Conservation (phyloP, 1,140 invertebrate species). For the Drosophila bipectinata region DNA sequence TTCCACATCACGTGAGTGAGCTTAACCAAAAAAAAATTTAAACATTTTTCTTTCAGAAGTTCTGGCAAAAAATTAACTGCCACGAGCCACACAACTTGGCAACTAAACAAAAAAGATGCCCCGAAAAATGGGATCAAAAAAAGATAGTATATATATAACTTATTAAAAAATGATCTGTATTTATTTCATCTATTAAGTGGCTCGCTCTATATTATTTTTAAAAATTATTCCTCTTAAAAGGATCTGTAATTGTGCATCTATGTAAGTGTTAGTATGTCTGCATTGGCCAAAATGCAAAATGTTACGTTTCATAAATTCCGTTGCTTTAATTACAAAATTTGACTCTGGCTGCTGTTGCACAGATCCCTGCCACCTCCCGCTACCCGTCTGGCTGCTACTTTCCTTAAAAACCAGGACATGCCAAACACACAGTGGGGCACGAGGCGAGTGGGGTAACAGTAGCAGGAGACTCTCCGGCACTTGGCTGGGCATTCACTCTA, state of each 20-base stretch:
- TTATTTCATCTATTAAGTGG: too few species aligned
- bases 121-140: too few species aligned
- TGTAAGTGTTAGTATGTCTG: neutral
- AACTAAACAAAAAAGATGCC: too few species aligned
- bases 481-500: conserved; percentile 72
- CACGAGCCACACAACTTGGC: conserved; percentile 29
- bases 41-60: conserved; percentile 41
- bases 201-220: too few species aligned
- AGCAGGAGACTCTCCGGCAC: conserved; percentile 27
- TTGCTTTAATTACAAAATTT: conserved; percentile 79
- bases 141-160: too few species aligned
- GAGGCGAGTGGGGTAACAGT: neutral
- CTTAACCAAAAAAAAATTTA: conserved; percentile 30
- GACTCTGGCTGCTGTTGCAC: conserved; percentile 53
- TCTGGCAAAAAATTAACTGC: conserved; percentile 61
- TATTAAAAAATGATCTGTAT: too few species aligned
- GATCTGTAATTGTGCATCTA: neutral
- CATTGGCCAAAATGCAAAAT: conserved; percentile 56
- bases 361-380: neutral
- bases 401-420: conserved; percentile 10
- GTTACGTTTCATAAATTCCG: conserved; percentile 82
- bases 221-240: too few species aligned
- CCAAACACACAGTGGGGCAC: conserved; percentile 11
- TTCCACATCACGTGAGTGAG: neutral
- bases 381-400: conserved; percentile 1